Conservation (phyloP, 2,113 vertebrate genomes). For the Sceloporus undulatus region DNA sequence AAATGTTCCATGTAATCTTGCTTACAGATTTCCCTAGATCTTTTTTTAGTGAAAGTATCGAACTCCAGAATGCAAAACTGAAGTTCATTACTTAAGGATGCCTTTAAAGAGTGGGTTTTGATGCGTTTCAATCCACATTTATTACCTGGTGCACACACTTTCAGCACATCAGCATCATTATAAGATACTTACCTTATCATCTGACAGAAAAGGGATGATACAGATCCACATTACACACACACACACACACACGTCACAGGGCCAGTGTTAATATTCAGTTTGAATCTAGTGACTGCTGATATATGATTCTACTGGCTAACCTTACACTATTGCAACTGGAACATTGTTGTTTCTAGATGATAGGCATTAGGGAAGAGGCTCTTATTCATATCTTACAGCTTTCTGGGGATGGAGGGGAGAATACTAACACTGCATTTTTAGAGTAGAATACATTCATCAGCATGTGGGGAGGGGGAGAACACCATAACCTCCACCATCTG, state of each 20-base stretch:
- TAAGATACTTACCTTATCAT: slow-evolving; percentile 46
- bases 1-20: neutral
- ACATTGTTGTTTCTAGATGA: slow-evolving; percentile 58
- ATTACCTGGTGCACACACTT: neutral
- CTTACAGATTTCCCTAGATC: slow-evolving; percentile 8
- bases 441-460: neutral
- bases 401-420: neutral
- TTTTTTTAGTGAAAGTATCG: slow-evolving; percentile 7
- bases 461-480: too few relatives aligned
- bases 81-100: slow-evolving; percentile 24
- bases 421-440: slow-evolving; percentile 4
- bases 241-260: neutral
- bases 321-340: slow-evolving; percentile 57
- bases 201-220: slow-evolving; percentile 34
- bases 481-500: too few relatives aligned
- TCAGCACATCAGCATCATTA: slow-evolving; percentile 8
- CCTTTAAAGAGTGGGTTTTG: slow-evolving; percentile 14
- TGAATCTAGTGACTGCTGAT: slow-evolving; percentile 38
- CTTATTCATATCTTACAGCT: neutral
- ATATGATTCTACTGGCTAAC: slow-evolving; percentile 47
- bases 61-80: neutral
- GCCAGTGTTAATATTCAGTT: slow-evolving; percentile 42
- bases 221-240: slow-evolving; percentile 41
- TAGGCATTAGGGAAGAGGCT: slow-evolving; percentile 48
- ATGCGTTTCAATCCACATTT: slow-evolving; percentile 6